Percentiles rank a stretch among this genome's conserved stretches.
Evolutionary conservation across 2,113 vertebrate species (phyloP).

Genomic region (Cathartes aura): DNA sequence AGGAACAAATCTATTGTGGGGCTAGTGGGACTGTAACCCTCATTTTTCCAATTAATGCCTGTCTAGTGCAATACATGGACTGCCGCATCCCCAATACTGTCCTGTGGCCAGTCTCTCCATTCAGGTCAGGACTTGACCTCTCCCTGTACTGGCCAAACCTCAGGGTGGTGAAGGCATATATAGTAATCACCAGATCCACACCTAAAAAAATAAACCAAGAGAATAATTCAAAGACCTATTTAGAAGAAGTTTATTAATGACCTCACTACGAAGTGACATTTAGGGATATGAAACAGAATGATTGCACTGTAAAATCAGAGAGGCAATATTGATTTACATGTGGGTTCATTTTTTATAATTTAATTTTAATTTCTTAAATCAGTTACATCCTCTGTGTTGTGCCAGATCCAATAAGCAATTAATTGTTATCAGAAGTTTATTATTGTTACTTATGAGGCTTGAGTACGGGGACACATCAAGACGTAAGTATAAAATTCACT

Average conservation of each 20-base stretch:
- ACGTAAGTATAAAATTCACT: not conserved
- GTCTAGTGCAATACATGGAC: not conserved
- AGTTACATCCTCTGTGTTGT: not conserved
- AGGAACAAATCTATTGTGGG: not conserved
- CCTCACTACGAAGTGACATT: not conserved
- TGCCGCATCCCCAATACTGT: rapidly evolving
- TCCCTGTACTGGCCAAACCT: not conserved
- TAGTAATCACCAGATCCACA: not conserved
- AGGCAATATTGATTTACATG: not conserved
- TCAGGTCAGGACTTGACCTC: not conserved
- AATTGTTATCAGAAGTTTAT: not conserved
- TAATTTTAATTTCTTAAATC: not conserved
- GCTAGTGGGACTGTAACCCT: not conserved
- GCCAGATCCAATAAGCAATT: not conserved
- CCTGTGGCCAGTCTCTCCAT: not conserved
- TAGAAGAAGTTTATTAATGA: not conserved
- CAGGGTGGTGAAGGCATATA: not conserved
- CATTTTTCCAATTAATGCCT: not conserved
- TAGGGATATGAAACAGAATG: not conserved
- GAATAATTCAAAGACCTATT: not conserved
- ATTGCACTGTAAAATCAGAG: not conserved
- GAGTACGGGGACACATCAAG: not conserved
- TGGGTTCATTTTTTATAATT: not conserved
- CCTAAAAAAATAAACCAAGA: not conserved
- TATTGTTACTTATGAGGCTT: not conserved